Base-by-base conservation (phyloP, 2,888 invertebrate genomes). In the Caenorhabditis macrosperma region DNA sequence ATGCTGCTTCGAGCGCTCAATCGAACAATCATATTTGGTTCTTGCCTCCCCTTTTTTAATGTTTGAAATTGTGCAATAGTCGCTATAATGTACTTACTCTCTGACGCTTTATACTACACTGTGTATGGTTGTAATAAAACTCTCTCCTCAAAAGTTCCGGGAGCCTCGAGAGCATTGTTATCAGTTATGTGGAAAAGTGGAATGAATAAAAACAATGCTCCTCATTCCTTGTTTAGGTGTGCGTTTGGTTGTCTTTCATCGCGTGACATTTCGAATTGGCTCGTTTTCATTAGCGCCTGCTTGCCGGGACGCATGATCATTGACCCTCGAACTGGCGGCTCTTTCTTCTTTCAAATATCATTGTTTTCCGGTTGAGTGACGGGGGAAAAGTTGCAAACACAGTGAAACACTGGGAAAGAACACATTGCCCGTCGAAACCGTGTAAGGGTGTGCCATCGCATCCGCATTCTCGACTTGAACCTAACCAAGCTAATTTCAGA, bases 271-370 rank as follows among this genome's bases (percentile, higher is more conserved):
- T 52, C 28, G 30, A 60, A 52, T 35, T 52, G 48, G 38, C 44
- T n/a, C 33, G 66, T 74, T 74, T 74, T 74, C 66, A 74, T 66
- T 66, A 59, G 41, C 57, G 59, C 46, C 20, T 26, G 26, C 57
- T 46, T 24, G 1, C 9, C 20, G 24, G 28, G 15, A 46, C 10
- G 3, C 20, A 24, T 61, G 71, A 71, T 71, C 71, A 71, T 71
- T 72, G 61, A 63, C 54, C 63, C 72, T 30, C 48, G 33, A 44
- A 30, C 55, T 26, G 55, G 57, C 63, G 38, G 28, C 54, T 63
- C 55, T 60, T 68, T 68, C 46, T 44, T 71, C 69, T 71, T 44
- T 44, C 38, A 52, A 71, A 72, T 72, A 54, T 52, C 72, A 72
- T 63, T 63, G 72, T 72, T 72, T 52, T 30, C 71, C 33, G n/a